Base-by-base conservation (phyloP, 2,113 vertebrate species). In the Craseonycteris thonglongyai region DNA sequence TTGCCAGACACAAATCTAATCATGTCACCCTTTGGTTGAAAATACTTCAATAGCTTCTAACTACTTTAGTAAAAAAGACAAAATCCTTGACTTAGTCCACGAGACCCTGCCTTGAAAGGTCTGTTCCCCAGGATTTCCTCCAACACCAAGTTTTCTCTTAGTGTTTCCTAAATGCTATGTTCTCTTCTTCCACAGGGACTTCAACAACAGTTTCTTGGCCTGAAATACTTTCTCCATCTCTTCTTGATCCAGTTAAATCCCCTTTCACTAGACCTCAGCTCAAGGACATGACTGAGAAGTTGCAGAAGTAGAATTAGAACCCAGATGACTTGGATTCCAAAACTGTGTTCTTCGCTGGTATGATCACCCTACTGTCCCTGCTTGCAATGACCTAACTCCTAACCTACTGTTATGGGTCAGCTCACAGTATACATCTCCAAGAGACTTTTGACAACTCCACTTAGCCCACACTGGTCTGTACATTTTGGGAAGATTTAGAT, bases 1-100 rank as follows among this genome's bases (percentile, higher is more conserved):
- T 22, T 24, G n/a, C 59, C 49, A 61, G 68, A 30, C 11, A 28
- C 38, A 63, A 30, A 58, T 26, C 21, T 13, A 40, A n/a, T 28
- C 0, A 3, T 4, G n/a, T 13, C 33, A 28, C 3, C 15, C 1
- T 7, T 1, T 15, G 3, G n/a, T n/a, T 15, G 51, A 38, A 30
- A 26, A 61, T 33, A 4, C 49, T 51, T 30, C n/a, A 11, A 2
- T 10, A 63, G 63, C 63, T 85, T 68, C 35, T 38, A 12, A n/a
- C 8, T 35, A 24, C 58, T 10, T 47, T 22, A 81, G 56, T 2
- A 54, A 54, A 58, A 38, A 86, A 72, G 45, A 24, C 4, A 6
- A 49, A 21, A 49, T 5, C 40, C 58, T 11, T n/a, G 30, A 75
- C 40, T 45, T 16, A 3, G 13, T 54, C 35, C 33, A 15, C 0